A percentile compares a stretch with the other conserved stretches of the same genome.
Conservation (phyloP, 2,888 invertebrate species). For the Melanotus villosus region DNA sequence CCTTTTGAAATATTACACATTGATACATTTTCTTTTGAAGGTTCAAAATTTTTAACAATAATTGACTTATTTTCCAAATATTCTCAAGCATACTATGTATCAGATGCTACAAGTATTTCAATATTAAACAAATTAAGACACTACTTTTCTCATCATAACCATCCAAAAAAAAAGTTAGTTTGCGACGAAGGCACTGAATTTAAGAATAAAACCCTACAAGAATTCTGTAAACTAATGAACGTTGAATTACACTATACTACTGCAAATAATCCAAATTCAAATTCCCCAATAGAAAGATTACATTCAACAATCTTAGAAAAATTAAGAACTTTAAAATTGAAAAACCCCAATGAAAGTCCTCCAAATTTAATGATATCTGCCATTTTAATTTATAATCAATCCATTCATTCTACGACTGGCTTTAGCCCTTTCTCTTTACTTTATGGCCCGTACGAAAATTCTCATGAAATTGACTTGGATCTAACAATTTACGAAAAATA, state of each 20-base stretch:
- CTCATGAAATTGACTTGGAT: conserved; percentile 44
- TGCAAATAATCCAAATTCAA: background rate
- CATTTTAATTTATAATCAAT: conserved; percentile 27
- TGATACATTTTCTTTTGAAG: background rate
- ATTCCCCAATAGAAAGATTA: conserved; percentile 12
- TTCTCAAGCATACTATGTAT: background rate
- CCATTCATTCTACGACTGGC: conserved; percentile 37
- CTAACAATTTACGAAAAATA: conserved; percentile 44
- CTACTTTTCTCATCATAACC: conserved; percentile 2
- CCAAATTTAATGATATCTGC: conserved; percentile 25
- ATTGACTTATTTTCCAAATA: conserved; percentile 11
- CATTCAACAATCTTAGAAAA: conserved; percentile 18
- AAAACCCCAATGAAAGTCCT: conserved; percentile 4
- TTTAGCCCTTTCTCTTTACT: conserved; percentile 15
- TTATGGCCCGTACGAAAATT: conserved; percentile 20
- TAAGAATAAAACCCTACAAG: background rate
- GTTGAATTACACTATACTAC: background rate
- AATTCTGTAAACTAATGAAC: background rate
- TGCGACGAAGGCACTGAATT: conserved; percentile 15
- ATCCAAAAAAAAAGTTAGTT: background rate
- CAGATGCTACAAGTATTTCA: background rate
- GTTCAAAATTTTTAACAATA: no score
- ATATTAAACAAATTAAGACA: conserved; percentile 16
- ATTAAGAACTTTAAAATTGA: conserved; percentile 2
- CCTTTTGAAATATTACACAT: conserved; percentile 6